These are phyloP conservation scores for Merluccius polli DNA, from an alignment of 2,797 vertebrate genomes.

Conservation along the genomic window DNA sequence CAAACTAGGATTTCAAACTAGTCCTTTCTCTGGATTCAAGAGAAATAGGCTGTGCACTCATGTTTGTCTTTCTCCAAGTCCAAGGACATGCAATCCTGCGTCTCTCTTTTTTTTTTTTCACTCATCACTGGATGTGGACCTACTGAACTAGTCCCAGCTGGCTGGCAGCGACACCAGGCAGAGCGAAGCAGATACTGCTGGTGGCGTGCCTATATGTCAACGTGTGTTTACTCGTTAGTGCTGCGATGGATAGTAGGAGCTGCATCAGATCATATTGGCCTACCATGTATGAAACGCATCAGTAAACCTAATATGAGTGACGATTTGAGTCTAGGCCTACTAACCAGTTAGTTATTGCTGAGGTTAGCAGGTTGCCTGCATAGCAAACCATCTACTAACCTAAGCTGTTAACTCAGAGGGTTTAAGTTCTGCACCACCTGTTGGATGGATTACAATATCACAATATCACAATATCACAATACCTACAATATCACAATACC, in stretches of 20 bases:
- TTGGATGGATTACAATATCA: not conserved
- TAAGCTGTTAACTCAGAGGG: not conserved
- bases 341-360: not conserved
- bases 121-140: not conserved
- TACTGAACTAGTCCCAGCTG: not conserved
- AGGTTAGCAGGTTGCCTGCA: not conserved
- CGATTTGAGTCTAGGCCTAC: too few relatives aligned
- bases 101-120: slow-evolving; percentile 4
- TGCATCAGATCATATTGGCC: too few relatives aligned
- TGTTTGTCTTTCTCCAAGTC: slow-evolving; percentile 61
- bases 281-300: not conserved
- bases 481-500: too few relatives aligned
- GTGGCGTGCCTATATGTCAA: not conserved
- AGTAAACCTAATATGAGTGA: slow-evolving; percentile 27
- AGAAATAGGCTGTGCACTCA: slow-evolving; percentile 45
- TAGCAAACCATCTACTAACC: not conserved
- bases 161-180: not conserved
- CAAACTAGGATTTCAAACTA: not conserved
- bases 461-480: not conserved
- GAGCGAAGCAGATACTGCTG: too few relatives aligned
- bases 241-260: slow-evolving; percentile 16
- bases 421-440: too few relatives aligned
- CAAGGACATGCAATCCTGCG: slow-evolving; percentile 55
- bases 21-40: not conserved
- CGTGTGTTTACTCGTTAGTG: slow-evolving; percentile 13